Evolutionary conservation across 2,113 vertebrate species (phyloP).

Genomic region (Grammomys surdaster): DNA sequence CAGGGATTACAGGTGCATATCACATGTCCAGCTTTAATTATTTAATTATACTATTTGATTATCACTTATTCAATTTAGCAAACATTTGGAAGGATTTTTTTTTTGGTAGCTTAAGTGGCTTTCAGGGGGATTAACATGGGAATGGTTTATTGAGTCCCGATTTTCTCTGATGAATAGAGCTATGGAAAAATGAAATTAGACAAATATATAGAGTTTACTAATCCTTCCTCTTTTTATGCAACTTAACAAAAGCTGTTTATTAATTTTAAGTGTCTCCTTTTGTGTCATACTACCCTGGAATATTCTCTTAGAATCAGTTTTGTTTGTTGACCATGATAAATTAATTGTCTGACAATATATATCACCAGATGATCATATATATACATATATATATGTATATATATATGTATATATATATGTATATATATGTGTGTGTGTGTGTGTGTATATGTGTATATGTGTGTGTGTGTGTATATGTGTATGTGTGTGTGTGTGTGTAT

Average conservation of each 20-base stretch:
- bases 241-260: neutral
- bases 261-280: neutral
- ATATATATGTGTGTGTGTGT: too few relatives aligned
- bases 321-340: neutral
- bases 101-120: neutral
- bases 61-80: conserved; percentile 1
- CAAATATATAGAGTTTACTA: neutral
- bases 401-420: too few relatives aligned
- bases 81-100: neutral
- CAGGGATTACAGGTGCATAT: neutral
- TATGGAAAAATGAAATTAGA: neutral
- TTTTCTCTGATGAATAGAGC: neutral
- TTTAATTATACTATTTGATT: conserved; percentile 18
- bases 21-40: neutral
- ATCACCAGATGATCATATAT: too few relatives aligned
- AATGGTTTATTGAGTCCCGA: neutral
- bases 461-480: too few relatives aligned
- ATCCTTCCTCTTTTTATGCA: neutral
- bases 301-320: neutral
- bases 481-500: too few relatives aligned
- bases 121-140: too few relatives aligned
- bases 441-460: too few relatives aligned
- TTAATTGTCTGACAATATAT: neutral
- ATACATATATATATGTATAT: too few relatives aligned
- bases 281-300: neutral